Conservation (phyloP, 2,797 vertebrate genomes). For the Gadopsis bispinosus region DNA sequence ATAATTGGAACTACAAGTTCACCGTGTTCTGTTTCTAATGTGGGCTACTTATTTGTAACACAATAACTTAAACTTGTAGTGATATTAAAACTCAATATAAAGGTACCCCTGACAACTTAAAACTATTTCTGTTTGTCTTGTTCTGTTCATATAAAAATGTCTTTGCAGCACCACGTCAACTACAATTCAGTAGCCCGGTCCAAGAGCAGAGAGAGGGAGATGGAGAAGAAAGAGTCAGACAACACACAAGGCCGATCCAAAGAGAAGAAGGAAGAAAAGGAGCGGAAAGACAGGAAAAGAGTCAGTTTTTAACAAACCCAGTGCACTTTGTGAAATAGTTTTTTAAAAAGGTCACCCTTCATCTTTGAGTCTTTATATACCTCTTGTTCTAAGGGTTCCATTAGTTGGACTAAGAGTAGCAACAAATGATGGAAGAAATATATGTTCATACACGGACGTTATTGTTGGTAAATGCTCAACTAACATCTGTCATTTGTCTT, state of each 20-base stretch:
- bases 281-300: conserved; percentile 94
- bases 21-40: neutral
- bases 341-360: neutral
- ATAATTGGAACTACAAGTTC: neutral
- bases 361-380: neutral
- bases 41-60: neutral
- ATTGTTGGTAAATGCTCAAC: neutral
- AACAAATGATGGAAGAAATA: neutral
- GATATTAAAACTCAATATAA: neutral
- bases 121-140: conserved; percentile 34
- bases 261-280: conserved; percentile 97
- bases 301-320: conserved; percentile 81
- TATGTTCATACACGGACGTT: neutral
- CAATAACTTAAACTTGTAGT: neutral
- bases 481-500: conserved; percentile 55
- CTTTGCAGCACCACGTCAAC: conserved; percentile 94
- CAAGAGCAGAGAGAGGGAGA: conserved; percentile 98
- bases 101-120: neutral
- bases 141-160: conserved; percentile 57
- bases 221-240: conserved; percentile 97
- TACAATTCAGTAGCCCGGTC: conserved; percentile 93
- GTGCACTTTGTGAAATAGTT: neutral
- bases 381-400: neutral
- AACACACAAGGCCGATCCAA: conserved; percentile 92
- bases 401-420: conserved; percentile 1